Base-by-base conservation (phyloP, 1,140 invertebrate genomes). In the Physella acuta region DNA sequence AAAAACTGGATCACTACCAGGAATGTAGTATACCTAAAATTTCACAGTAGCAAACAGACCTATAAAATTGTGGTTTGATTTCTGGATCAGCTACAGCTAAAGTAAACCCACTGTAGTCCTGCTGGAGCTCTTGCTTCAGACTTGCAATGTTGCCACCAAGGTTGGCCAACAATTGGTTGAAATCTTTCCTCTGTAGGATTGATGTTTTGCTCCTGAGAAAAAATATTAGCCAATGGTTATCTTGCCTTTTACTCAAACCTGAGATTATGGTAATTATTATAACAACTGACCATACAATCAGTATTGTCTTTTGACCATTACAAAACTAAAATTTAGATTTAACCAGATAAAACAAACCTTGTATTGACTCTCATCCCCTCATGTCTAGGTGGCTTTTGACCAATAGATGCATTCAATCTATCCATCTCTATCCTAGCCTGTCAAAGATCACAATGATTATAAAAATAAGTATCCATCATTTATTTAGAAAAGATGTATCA, bases 371-470 rank as follows among this genome's bases (percentile, higher is more conserved):
- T 86, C 30, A 94, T 89, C 72, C 89, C 91, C 78, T 93, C 92
- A 37, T 88, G 85, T 4, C 76, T 80, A 81, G 75, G 87, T 83
- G 71, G 87, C 81, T 81, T 89, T 85, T 73, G 89, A 82, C 90
- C 91, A 3, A 93, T 91, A 20, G 84, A 84, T 2, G 81, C 80
- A 33, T 87, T 81, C 20, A 98, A 87, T 82, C 93, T 90, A 81
- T 98, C 95, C 84, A 95, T 97, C 82, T 98, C 95, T 61, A 92
- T 88, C 86, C 97, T 98, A 20, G 95, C 96, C 85, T 94, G 91
- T 11, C 73, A 73, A 68, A 58, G 71, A 60, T 69, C 51, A 51
- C 11, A 14, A n/a, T n/a, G 4, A 14, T 11, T 17, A 44, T 11
- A 64, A 11, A 26, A 5, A 49, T 16, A 11, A 33, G 33, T 33